Evolutionary conservation across 1,140 invertebrate genomes (phyloP).

Genomic region (Apis laboriosa): DNA sequence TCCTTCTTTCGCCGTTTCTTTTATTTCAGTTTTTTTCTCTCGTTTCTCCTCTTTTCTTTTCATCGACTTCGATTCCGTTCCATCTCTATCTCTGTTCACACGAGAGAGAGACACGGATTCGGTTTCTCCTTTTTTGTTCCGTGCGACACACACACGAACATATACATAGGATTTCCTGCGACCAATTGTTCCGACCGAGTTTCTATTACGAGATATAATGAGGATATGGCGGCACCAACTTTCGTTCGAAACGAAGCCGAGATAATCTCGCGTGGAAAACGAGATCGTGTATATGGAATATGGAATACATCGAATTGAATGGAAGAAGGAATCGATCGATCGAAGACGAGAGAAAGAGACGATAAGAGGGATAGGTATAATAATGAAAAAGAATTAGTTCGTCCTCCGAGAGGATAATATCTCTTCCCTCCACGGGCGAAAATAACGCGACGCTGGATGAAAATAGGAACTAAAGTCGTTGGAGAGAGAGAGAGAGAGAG

Average conservation of each 20-base stretch:
- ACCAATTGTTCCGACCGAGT: background rate
- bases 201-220: background rate
- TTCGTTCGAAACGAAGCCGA: no score
- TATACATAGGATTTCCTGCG: background rate
- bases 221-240: no score
- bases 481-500: constrained; percentile 31
- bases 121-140: background rate
- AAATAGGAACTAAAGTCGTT: constrained; percentile 62
- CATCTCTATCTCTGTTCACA: background rate
- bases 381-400: constrained; percentile 42
- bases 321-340: no score
- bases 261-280: no score
- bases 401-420: constrained; percentile 58
- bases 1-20: background rate
- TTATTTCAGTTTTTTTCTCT: background rate
- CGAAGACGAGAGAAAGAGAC: no score
- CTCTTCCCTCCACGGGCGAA: constrained; percentile 53
- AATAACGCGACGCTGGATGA: constrained; percentile 60
- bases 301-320: no score
- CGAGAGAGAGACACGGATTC: background rate
- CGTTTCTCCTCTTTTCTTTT: background rate
- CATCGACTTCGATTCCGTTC: background rate
- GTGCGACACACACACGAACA: no score
- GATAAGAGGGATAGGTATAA: constrained; percentile 17
- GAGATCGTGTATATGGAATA: no score